Base-by-base conservation (phyloP, 2,888 invertebrate species). In the Taphrorychus bicolor region DNA sequence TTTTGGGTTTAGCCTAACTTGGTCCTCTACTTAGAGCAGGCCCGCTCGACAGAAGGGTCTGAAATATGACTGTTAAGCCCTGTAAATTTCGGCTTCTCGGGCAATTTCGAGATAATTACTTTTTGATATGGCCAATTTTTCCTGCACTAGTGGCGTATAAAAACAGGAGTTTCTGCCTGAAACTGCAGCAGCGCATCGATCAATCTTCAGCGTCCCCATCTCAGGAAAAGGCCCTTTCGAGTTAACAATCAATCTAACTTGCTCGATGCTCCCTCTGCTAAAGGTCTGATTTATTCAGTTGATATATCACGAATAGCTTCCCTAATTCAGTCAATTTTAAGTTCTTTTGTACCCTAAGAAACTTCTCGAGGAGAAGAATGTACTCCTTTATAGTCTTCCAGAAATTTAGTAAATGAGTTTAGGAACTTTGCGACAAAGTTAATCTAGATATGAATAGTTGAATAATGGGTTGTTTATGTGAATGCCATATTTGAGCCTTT, bases 251-350 rank as follows among this genome's bases (percentile, higher is more conserved):
- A 67, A 61, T 67, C 59, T 59, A 54, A 42, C 62, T 59, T 41
- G 19, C 40, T 51, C 45, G 58, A 62, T 58, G 42, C 52, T 48
- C 58, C 67, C 67, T 45, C 21, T 16, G 57, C 17, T 52, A 65
- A 67, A 56, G 58, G 62, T 57, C 67, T 67, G 62, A 67, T 67
- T 62, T 67, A 67, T 67, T 59, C 58, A 58, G 45, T 51, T 67
- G 67, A 62, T 67, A 62, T 62, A 62, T 67, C 59, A 67, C 67
- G 61, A 66, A 66, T 53, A 21, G 58, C 64, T 40, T 64, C 45
- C 59, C 40, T 64, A 64, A 64, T 64, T 52, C 64, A 64, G 58
- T 64, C 57, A 59, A 58, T 58, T 64, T 64, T 59, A 52, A 57
- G n/a, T 58, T 58, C 45, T 53, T 64, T 64, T 64, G 60, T 54